Evolutionary conservation across 2,888 invertebrate species (phyloP).

Genomic region (Dione vanillae): DNA sequence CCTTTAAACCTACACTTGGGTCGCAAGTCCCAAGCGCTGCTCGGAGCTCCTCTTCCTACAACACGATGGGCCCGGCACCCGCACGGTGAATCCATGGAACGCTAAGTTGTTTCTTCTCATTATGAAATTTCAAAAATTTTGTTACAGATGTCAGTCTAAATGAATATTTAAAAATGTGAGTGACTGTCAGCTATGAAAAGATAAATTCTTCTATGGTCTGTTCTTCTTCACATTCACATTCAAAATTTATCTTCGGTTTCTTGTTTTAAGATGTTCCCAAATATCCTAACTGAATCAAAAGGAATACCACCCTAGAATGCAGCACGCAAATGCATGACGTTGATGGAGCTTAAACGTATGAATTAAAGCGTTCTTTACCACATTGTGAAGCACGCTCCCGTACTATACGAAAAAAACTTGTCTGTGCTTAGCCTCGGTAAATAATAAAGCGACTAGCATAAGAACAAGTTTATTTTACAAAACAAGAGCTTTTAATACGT

Average conservation of each 20-base stretch:
- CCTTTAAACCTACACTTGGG: too few relatives aligned
- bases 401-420: constrained; percentile 52
- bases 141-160: too few relatives aligned
- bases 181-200: too few relatives aligned
- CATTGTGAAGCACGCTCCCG: constrained; percentile 51
- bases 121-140: too few relatives aligned
- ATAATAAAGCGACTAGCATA: constrained; percentile 32
- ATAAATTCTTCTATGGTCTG: too few relatives aligned
- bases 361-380: constrained; percentile 22
- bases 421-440: constrained; percentile 34
- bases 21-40: too few relatives aligned
- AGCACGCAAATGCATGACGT: neutral
- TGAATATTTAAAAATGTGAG: too few relatives aligned
- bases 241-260: constrained; percentile 12
- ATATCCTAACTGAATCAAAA: constrained; percentile 12
- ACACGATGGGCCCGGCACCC: too few relatives aligned
- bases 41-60: too few relatives aligned
- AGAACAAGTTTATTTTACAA: constrained; percentile 17
- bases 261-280: constrained; percentile 1
- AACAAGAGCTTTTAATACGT: constrained; percentile 4
- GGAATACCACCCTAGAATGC: constrained; percentile 7
- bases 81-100: too few relatives aligned
- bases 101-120: too few relatives aligned
- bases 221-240: neutral
- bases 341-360: constrained; percentile 19